These are phyloP conservation scores for Argynnis bischoffii DNA, from an alignment of 2,888 invertebrate genomes.

Conservation along the genomic window DNA sequence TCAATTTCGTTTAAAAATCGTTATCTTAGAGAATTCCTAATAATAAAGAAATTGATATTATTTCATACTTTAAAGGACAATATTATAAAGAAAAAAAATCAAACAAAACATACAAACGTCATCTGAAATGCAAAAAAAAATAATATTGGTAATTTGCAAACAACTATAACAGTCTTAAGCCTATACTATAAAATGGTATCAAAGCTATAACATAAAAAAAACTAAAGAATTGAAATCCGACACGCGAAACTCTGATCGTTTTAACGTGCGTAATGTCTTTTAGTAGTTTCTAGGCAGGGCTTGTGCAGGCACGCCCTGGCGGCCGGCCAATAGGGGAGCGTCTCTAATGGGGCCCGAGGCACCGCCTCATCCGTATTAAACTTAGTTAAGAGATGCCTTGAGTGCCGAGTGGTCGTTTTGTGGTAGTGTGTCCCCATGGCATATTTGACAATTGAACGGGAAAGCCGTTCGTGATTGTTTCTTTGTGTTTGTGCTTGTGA, in stretches of 20 bases:
- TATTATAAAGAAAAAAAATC: neutral
- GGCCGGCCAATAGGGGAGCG: conserved; percentile 50
- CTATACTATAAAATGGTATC: neutral
- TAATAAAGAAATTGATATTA: too few relatives aligned
- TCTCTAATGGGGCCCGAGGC: conserved; percentile 38
- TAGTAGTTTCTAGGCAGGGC: conserved; percentile 35
- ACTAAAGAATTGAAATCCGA: conserved; percentile 49
- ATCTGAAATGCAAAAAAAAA: neutral
- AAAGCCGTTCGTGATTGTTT: conserved; percentile 10
- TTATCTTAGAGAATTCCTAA: too few relatives aligned
- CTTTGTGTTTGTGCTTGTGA: conserved; percentile 6
- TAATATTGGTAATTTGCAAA: neutral
- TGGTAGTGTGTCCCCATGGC: conserved; percentile 12
- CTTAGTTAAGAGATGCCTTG: conserved; percentile 56
- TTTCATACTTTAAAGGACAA: too few relatives aligned
- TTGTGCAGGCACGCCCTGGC: conserved; percentile 42
- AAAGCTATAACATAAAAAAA: conserved; percentile 2
- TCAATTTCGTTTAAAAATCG: too few relatives aligned
- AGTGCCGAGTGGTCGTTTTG: conserved; percentile 55
- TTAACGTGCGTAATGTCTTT: conserved; percentile 49
- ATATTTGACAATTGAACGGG: conserved; percentile 9
- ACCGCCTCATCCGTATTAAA: conserved; percentile 50
- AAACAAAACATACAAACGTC: neutral
- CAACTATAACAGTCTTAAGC: neutral
- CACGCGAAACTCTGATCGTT: conserved; percentile 48